A percentile compares a stretch with the other conserved stretches of the same genome.
These are phyloP conservation scores for Neoascia interrupta DNA, from an alignment of 2,888 invertebrate species.

Conservation along the genomic window DNA sequence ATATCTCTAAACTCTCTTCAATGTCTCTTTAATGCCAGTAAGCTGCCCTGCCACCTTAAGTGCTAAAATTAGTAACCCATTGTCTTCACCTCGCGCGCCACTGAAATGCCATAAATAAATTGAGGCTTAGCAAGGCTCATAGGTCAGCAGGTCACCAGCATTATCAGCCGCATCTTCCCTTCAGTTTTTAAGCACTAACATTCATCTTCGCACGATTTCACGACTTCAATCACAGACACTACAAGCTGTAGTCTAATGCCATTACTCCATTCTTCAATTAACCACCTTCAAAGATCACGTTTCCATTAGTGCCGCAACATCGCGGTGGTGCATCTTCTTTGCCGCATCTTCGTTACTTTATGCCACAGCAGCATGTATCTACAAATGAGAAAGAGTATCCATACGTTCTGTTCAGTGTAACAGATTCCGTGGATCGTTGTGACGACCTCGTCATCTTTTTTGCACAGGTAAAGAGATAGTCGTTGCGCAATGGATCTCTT, in stretches of 20 bases:
- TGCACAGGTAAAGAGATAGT: conserved; percentile 15
- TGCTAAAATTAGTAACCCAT: no score
- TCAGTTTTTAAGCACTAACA: no score
- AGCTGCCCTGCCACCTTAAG: no score
- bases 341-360: conserved; percentile 33
- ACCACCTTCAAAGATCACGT: conserved; percentile 62
- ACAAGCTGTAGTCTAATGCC: conserved; percentile 9
- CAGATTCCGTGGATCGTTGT: conserved; percentile 34
- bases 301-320: conserved; percentile 54
- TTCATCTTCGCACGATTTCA: conserved; percentile 44
- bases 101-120: no score
- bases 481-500: conserved; percentile 10
- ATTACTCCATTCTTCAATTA: conserved; percentile 47
- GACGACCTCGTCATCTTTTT: conserved; percentile 37
- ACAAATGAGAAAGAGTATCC: no score
- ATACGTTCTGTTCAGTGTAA: not conserved
- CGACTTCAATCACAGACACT: conserved; percentile 16
- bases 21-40: no score
- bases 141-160: no score
- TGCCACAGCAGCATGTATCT: no score
- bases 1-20: no score
- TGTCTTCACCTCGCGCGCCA: no score
- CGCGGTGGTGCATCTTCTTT: not conserved
- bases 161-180: no score
- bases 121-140: no score